These are phyloP conservation scores for Dasyurus viverrinus DNA, from an alignment of 2,113 vertebrate genomes.

Conservation along the genomic window DNA sequence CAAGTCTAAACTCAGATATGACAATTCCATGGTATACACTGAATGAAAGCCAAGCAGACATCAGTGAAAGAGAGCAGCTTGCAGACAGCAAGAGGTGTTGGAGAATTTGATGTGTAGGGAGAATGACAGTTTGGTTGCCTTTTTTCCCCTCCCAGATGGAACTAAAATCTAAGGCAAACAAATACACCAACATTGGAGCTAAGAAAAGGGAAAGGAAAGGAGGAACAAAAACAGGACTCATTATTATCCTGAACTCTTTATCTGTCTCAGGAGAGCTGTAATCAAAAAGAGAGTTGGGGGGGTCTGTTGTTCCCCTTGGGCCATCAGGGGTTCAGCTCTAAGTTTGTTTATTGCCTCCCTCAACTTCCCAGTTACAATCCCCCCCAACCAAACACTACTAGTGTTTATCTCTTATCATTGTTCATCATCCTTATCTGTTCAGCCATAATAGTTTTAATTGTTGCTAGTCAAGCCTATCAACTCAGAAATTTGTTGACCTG, in stretches of 20 bases:
- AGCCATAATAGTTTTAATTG: background rate
- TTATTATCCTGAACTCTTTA: background rate
- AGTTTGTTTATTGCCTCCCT: background rate
- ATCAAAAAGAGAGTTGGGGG: background rate
- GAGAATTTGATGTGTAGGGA: background rate
- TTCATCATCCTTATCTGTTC: background rate
- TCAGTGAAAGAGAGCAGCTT: background rate
- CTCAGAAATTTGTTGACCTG: background rate
- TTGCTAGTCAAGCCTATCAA: background rate
- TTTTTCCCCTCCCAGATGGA: background rate
- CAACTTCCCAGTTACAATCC: background rate
- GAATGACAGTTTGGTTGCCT: background rate
- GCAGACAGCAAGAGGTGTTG: background rate
- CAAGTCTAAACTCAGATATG: background rate
- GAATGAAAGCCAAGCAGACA: background rate
- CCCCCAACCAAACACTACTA: background rate
- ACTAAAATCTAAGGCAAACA: background rate
- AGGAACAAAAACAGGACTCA: background rate
- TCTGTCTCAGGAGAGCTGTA: background rate
- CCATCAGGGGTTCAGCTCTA: background rate
- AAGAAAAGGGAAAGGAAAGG: background rate
- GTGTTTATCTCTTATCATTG: background rate
- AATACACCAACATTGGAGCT: background rate
- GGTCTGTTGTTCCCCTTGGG: background rate
- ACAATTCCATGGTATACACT: background rate